Base-by-base conservation (phyloP, 2,888 invertebrate species). In the Cyclophora punctaria region DNA sequence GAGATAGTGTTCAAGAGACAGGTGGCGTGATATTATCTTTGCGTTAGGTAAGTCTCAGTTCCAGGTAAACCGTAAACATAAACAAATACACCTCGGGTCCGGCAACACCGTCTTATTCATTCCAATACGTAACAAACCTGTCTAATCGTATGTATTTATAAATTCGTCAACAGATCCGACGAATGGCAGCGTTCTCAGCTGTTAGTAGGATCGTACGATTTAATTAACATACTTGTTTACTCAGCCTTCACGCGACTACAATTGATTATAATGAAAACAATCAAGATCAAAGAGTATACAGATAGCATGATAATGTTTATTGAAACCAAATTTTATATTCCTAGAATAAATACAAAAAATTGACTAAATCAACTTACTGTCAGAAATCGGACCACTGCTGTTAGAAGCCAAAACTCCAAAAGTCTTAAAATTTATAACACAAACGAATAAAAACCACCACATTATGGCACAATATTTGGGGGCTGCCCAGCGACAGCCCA, bases 401-500 rank as follows among this genome's bases (percentile, higher is more conserved):
- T 83, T 81, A 37, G 78, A 72, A 58, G 84, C 83, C 49, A 76
- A 65, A 52, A 80, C 84, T 74, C 75, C 82, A 66, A 81, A 78
- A 62, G 80, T 76, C 72, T 83, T 79, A 62, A 77, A 66, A 67
- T 79, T 83, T 57, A 85, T 63, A 67, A 82, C 83, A 87, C 87
- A 85, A 60, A 89, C 69, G 70, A 87, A 74, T 71, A 86, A 67
- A 75, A 83, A 85, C 83, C 83, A 88, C 88, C 87, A 89, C 89
- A 89, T 89, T 72, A 71, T 87, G 79, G 74, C 80, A 85, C 83
- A 73, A 69, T 75, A 82, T 82, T 85, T 83, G 78, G 82, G 86
- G 88, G 87, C 87, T 87, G 88, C 80, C 87, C 75, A 71, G 68
- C 73, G 86, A 88, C 88, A 88, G 87, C 88, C 88, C 88, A 80